Evolutionary conservation across 2,888 invertebrate species (phyloP).

Genomic region (Drosophila pullipes): DNA sequence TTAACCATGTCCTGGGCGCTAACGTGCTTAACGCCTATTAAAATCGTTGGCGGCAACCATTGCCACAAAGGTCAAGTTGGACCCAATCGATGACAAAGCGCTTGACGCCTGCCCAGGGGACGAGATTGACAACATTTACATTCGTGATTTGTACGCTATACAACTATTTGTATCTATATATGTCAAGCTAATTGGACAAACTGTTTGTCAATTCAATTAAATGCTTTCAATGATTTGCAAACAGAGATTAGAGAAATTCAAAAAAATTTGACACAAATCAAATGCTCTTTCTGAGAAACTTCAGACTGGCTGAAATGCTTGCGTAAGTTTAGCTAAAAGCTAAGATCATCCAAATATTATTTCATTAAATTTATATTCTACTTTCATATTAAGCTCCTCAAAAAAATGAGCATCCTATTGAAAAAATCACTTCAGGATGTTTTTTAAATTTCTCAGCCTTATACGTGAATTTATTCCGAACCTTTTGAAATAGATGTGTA

Average conservation of each 20-base stretch:
- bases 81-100: constrained; percentile 39
- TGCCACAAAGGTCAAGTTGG: constrained; percentile 47
- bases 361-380: background rate
- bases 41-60: constrained; percentile 25
- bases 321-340: background rate
- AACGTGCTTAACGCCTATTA: constrained; percentile 68
- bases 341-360: background rate
- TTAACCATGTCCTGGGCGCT: constrained; percentile 25
- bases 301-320: background rate
- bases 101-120: constrained; percentile 26
- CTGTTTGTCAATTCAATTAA: constrained; percentile 55
- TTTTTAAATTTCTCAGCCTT: background rate
- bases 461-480: background rate
- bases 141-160: constrained; percentile 9
- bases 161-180: constrained; percentile 14
- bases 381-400: background rate
- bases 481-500: background rate
- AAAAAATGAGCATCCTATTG: background rate
- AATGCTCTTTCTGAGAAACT: constrained; percentile 11
- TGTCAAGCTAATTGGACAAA: constrained; percentile 63
- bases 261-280: background rate
- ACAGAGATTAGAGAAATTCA: constrained; percentile 51
- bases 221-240: constrained; percentile 68
- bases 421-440: background rate
- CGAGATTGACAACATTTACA: constrained; percentile 42